Evolutionary conservation across 2,797 vertebrate genomes (phyloP).

Genomic region (Anableps anableps): DNA sequence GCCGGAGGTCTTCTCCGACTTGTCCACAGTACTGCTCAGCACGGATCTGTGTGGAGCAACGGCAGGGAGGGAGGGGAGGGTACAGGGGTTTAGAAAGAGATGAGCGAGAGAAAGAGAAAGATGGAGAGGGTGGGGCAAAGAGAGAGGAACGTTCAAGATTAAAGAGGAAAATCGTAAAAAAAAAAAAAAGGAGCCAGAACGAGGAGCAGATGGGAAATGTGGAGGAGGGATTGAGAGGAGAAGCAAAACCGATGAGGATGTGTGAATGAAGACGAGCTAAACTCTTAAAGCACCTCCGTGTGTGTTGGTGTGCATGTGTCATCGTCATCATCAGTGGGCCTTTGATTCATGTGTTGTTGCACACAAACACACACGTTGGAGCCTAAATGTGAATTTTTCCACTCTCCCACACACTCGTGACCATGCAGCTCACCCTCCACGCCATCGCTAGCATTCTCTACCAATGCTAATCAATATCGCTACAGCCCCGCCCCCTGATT

Average conservation of each 20-base stretch:
- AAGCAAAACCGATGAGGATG: conserved; percentile 51
- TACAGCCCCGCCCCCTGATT: conserved; percentile 60
- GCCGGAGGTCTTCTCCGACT: conserved; percentile 80
- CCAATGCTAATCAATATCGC: conserved; percentile 51
- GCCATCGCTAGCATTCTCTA: conserved; percentile 44
- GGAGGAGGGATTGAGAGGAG: conserved; percentile 45
- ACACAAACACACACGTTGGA: conserved; percentile 69
- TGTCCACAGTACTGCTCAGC: conserved; percentile 83
- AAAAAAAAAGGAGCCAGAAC: conserved; percentile 20
- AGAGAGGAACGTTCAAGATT: conserved; percentile 46
- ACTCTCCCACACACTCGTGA: conserved; percentile 28
- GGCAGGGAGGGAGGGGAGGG: conserved; percentile 3
- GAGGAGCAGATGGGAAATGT: conserved; percentile 16
- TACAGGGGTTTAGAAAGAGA: background rate
- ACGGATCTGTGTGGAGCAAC: conserved; percentile 77
- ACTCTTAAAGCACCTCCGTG: conserved; percentile 50
- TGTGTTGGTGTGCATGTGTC: conserved; percentile 48
- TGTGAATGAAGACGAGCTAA: conserved; percentile 53
- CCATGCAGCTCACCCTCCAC: conserved; percentile 59
- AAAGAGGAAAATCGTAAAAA: conserved; percentile 22
- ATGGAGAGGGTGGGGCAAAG: conserved; percentile 2
- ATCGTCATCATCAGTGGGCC: background rate
- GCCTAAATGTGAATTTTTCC: conserved; percentile 20
- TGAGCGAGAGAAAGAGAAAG: background rate
- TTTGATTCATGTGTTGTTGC: background rate